Evolutionary conservation across 2,888 invertebrate genomes (phyloP).

Genomic region (Eupeodes luniger): DNA sequence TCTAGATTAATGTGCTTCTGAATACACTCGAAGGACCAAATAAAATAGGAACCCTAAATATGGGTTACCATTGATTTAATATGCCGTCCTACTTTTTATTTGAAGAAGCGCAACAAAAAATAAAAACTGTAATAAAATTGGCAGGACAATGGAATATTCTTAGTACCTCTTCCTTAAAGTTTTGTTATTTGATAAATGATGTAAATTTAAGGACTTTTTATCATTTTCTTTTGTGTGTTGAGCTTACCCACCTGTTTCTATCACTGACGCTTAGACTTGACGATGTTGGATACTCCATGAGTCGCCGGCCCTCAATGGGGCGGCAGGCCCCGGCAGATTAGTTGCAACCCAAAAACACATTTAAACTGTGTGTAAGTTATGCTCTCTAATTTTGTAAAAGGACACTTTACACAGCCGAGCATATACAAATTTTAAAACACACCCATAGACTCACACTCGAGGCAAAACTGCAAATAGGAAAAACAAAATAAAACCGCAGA

Average conservation of each 20-base stretch:
- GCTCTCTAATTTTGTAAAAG: slow-evolving; percentile 61
- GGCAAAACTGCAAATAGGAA: slow-evolving; percentile 3
- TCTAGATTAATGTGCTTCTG: slow-evolving; percentile 58
- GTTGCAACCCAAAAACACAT: slow-evolving; percentile 83
- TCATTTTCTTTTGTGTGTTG: not conserved
- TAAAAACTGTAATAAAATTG: slow-evolving; percentile 36
- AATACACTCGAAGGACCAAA: slow-evolving; percentile 54
- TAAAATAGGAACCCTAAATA: slow-evolving; percentile 33
- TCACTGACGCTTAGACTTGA: slow-evolving; percentile 80
- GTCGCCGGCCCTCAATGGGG: slow-evolving; percentile 84
- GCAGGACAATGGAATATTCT: slow-evolving; percentile 8
- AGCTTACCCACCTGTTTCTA: slow-evolving; percentile 80
- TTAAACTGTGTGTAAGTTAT: slow-evolving; percentile 80
- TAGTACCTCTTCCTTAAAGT: not conserved
- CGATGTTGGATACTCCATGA: slow-evolving; percentile 84
- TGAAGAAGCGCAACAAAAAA: not conserved
- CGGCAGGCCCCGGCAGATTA: slow-evolving; percentile 83
- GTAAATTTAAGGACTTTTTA: slow-evolving; percentile 18
- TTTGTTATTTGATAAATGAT: not conserved
- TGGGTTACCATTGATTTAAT: slow-evolving; percentile 66
- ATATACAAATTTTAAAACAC: slow-evolving; percentile 26
- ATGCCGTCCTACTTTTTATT: slow-evolving; percentile 61
- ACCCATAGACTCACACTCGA: slow-evolving; percentile 16
- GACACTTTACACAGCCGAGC: slow-evolving; percentile 26
- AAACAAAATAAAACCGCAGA: not conserved